These are phyloP conservation scores for Hycleus cichorii DNA, from an alignment of 1,140 invertebrate genomes.

Conservation along the genomic window DNA sequence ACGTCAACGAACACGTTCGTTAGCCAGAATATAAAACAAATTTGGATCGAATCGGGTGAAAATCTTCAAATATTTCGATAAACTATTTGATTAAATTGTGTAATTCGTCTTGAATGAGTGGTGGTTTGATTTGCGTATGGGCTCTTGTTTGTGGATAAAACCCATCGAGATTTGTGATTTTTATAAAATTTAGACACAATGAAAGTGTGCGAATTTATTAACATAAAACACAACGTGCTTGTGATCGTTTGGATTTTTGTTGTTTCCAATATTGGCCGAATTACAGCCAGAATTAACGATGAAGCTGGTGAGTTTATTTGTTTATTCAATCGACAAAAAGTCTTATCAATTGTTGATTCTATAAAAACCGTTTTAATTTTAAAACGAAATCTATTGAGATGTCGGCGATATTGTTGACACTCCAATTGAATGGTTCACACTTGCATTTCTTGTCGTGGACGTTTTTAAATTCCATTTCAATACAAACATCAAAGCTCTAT, in stretches of 20 bases:
- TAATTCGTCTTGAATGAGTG: not conserved
- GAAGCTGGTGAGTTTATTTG: constrained; percentile 15
- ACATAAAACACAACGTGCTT: constrained; percentile 9
- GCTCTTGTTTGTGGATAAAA: not conserved
- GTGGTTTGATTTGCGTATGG: not conserved
- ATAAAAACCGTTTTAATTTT: not conserved
- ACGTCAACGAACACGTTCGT: not conserved
- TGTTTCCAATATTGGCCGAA: not conserved
- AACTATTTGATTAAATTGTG: too few relatives aligned
- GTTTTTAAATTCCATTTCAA: too few relatives aligned
- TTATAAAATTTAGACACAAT: not conserved
- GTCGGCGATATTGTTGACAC: too few relatives aligned
- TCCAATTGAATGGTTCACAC: too few relatives aligned
- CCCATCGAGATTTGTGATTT: not conserved
- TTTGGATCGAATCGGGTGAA: too few relatives aligned
- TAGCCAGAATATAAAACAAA: not conserved
- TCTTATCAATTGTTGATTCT: too few relatives aligned
- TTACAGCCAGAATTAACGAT: constrained; percentile 7
- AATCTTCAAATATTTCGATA: too few relatives aligned
- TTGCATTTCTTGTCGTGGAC: too few relatives aligned
- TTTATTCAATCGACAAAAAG: not conserved
- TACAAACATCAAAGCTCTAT: too few relatives aligned
- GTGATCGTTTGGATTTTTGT: constrained; percentile 15
- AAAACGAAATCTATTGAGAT: too few relatives aligned
- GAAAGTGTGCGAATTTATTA: not conserved